A percentile compares a stretch with the other conserved stretches of the same genome.
These are phyloP conservation scores for Callosobruchus maculatus DNA, from an alignment of 2,888 invertebrate genomes.

Conservation along the genomic window DNA sequence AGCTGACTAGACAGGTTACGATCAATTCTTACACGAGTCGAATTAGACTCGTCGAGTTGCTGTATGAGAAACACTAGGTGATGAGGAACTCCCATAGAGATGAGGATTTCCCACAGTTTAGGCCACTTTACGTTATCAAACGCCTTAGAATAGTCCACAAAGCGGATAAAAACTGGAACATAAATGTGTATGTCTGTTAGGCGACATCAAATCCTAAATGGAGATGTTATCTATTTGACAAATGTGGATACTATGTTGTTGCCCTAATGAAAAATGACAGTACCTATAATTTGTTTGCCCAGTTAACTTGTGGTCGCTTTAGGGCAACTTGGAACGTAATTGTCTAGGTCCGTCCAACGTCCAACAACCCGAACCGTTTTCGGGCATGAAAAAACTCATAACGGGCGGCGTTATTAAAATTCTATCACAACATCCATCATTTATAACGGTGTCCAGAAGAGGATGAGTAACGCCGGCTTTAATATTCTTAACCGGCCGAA, in stretches of 20 bases:
- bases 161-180: no score
- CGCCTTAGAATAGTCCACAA: no score
- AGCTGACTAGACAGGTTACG: no score
- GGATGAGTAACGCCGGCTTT: not conserved
- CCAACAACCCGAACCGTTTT: not conserved
- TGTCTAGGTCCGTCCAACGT: not conserved
- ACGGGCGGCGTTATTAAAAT: not conserved
- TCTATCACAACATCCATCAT: not conserved
- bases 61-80: no score
- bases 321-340: not conserved
- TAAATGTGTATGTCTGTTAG: no score
- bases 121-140: no score
- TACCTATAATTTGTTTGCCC: not conserved
- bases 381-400: not conserved
- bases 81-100: no score
- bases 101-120: no score
- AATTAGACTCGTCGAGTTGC: no score
- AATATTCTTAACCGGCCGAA: not conserved
- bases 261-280: not conserved
- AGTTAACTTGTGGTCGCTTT: not conserved
- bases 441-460: not conserved
- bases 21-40: no score
- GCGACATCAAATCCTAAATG: not conserved
- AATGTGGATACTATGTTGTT: not conserved
- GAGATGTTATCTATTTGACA: not conserved